These are phyloP conservation scores for Pseudococcus longispinus DNA, from an alignment of 2,888 invertebrate species.

Conservation along the genomic window DNA sequence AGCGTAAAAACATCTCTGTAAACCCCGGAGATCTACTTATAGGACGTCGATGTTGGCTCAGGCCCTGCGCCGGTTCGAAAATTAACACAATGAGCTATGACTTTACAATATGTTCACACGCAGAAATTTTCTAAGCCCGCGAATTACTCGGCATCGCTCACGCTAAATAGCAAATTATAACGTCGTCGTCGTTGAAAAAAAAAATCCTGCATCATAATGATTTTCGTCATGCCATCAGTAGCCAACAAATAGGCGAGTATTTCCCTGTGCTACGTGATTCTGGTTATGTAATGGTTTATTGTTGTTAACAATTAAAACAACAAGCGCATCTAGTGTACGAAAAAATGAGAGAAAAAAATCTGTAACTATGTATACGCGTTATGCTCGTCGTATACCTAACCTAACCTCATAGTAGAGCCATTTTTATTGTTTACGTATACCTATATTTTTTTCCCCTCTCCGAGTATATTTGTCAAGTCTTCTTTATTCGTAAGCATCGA, in stretches of 20 bases:
- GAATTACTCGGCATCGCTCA: conserved; percentile 25
- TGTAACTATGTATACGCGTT: not conserved
- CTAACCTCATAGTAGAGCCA: not conserved
- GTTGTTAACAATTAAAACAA: conserved; percentile 42
- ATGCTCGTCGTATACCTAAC: not conserved
- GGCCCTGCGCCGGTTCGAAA: not conserved
- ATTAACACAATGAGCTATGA: conserved; percentile 36
- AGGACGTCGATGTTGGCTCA: not conserved
- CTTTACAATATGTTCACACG: conserved; percentile 37
- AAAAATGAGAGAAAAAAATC: not conserved
- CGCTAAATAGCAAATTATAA: conserved; percentile 36
- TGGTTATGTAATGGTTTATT: conserved; percentile 38
- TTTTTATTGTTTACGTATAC: not conserved
- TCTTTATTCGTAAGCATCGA: not conserved
- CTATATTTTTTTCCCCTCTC: not conserved
- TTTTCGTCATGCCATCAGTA: conserved; percentile 37
- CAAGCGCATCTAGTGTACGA: not conserved
- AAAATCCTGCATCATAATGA: conserved; percentile 19
- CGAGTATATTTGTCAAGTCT: not conserved
- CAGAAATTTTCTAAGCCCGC: conserved; percentile 23
- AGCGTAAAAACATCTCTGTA: not conserved
- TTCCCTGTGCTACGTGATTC: conserved; percentile 38
- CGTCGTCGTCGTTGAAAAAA: not conserved
- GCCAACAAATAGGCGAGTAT: not conserved
- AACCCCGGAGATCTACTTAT: not conserved